Evolutionary conservation across 2,113 vertebrate species (phyloP).

Genomic region (Alexandromys fortis): DNA sequence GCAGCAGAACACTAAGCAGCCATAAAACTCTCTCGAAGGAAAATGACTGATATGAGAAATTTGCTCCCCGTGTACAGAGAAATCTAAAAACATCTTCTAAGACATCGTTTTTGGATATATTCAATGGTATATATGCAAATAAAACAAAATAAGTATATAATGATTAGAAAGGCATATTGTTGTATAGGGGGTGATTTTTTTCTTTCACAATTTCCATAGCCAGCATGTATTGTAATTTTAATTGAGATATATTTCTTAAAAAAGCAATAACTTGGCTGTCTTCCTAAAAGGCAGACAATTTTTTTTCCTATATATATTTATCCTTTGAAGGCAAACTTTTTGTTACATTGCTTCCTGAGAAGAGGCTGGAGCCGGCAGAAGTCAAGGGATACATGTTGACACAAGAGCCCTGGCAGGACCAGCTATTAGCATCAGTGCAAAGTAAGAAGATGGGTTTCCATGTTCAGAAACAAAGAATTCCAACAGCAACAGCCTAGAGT

Average conservation of each 20-base stretch:
- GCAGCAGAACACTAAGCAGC: not conserved
- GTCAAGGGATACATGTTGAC: not conserved
- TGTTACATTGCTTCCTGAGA: not conserved
- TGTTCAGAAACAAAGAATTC: not conserved
- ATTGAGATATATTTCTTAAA: not conserved
- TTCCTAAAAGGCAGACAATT: constrained; percentile 9
- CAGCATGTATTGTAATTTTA: not conserved
- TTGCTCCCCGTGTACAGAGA: not conserved
- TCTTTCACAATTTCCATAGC: not conserved
- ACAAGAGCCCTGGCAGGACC: accelerated
- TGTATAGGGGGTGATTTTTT: not conserved
- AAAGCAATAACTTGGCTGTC: not conserved
- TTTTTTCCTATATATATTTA: not conserved
- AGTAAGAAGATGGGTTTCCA: not conserved
- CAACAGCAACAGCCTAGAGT: not conserved
- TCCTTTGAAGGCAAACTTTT: not conserved
- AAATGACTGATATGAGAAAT: not conserved
- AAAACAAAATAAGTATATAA: not conserved
- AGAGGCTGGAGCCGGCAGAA: not conserved
- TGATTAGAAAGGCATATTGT: not conserved
- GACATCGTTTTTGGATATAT: constrained; percentile 30
- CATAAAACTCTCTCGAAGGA: constrained; percentile 2
- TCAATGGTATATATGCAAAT: not conserved
- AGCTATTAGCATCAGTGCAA: not conserved
- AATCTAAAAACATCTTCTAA: constrained; percentile 45